Conservation (phyloP, 2,888 invertebrate genomes). For the Sarcophaga caerulescens region DNA sequence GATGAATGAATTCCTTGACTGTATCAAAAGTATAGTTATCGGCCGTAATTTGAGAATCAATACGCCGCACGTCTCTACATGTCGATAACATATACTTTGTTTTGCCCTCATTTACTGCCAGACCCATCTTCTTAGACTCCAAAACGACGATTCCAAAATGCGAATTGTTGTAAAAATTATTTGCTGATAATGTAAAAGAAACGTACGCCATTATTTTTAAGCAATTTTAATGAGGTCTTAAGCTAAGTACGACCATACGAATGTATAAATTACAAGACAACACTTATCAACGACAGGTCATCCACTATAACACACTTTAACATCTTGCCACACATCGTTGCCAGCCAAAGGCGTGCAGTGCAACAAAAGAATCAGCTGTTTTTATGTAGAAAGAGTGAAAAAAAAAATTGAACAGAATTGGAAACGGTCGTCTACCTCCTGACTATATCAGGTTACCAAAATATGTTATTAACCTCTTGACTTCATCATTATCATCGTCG, state of each 20-base stretch:
- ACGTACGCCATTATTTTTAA: not conserved
- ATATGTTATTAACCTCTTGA: constrained; percentile 57
- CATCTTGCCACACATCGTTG: constrained; percentile 11
- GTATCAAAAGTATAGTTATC: too few species aligned
- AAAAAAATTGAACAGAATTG: constrained; percentile 30
- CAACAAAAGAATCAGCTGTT: constrained; percentile 65
- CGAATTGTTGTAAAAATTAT: not conserved
- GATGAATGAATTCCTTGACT: too few species aligned
- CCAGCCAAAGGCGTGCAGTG: constrained; percentile 10
- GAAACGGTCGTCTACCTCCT: constrained; percentile 68
- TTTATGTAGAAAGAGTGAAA: not conserved
- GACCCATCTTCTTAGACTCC: too few species aligned
- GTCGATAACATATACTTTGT: too few species aligned
- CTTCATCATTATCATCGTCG: constrained; percentile 9
- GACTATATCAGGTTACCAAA: constrained; percentile 54
- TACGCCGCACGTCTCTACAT: too few species aligned
- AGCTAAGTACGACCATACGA: not conserved
- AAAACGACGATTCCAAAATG: not conserved
- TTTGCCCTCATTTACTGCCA: too few species aligned
- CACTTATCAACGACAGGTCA: constrained; percentile 14
- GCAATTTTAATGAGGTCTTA: not conserved
- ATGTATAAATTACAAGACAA: constrained; percentile 22
- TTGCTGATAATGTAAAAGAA: not conserved
- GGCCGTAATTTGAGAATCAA: too few species aligned
- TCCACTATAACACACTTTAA: constrained; percentile 11